These are phyloP conservation scores for Hystrix cristata DNA, from an alignment of 2,113 vertebrate genomes.

Conservation along the genomic window DNA sequence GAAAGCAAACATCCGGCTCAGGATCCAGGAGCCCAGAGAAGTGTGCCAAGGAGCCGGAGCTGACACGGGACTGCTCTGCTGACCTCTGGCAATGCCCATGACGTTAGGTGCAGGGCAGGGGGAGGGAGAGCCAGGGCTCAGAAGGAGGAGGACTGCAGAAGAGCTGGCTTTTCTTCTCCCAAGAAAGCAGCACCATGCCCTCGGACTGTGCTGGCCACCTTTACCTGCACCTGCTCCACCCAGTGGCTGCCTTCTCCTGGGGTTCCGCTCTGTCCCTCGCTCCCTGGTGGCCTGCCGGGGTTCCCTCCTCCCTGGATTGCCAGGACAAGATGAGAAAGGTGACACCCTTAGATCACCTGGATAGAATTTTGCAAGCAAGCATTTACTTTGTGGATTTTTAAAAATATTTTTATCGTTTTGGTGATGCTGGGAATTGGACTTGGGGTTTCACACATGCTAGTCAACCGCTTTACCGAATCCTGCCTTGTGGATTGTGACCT, in stretches of 20 bases:
- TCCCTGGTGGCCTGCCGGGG: not conserved
- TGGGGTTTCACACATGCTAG: not conserved
- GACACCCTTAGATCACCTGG: not conserved
- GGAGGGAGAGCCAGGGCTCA: not conserved
- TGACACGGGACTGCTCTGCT: slow-evolving; percentile 28
- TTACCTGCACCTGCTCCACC: accelerated
- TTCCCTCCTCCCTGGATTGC: no score
- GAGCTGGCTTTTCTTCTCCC: not conserved
- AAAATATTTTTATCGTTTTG: not conserved
- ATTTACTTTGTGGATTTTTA: not conserved
- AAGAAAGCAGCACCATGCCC: not conserved
- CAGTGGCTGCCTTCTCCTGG: not conserved
- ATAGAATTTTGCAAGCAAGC: no score
- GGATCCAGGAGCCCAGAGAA: slow-evolving; percentile 29
- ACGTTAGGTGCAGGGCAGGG: not conserved
- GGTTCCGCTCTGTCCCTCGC: accelerated
- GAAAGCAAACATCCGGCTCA: not conserved
- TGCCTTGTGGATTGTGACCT: not conserved
- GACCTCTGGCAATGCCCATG: slow-evolving; percentile 8
- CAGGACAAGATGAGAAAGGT: not conserved
- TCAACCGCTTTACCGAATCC: not conserved
- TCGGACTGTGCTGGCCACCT: accelerated
- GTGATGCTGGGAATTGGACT: not conserved
- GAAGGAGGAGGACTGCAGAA: not conserved
- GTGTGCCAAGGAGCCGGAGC: not conserved